These are phyloP conservation scores for Sisyra terminalis DNA, from an alignment of 2,888 invertebrate genomes.

Conservation along the genomic window DNA sequence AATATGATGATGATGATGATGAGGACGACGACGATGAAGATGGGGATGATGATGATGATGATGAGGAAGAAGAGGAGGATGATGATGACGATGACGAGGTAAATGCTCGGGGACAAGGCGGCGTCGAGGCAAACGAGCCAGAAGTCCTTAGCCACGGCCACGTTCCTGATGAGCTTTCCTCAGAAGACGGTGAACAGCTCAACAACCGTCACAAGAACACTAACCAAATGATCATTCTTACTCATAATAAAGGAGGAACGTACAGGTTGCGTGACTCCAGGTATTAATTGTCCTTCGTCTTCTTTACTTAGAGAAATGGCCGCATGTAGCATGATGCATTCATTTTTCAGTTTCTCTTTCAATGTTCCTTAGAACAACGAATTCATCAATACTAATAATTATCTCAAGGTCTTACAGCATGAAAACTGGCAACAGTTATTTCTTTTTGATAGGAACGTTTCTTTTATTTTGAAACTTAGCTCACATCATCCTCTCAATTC, in stretches of 20 bases:
- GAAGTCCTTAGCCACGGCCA: slow-evolving; percentile 12
- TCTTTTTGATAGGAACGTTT: slow-evolving; percentile 9
- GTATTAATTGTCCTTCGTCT: slow-evolving; percentile 24
- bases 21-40: background rate
- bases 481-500: too few species aligned
- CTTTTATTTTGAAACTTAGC: slow-evolving; percentile 6
- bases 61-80: slow-evolving; percentile 13
- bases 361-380: slow-evolving; percentile 7
- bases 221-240: slow-evolving; percentile 33
- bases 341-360: slow-evolving; percentile 7
- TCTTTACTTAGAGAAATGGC: slow-evolving; percentile 2
- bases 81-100: slow-evolving; percentile 11
- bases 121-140: slow-evolving; percentile 13
- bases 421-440: slow-evolving; percentile 11
- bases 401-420: slow-evolving; percentile 5
- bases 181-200: slow-evolving; percentile 21
- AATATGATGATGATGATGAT: slow-evolving; percentile 5
- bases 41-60: slow-evolving; percentile 2
- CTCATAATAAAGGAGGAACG: slow-evolving; percentile 34
- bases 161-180: slow-evolving; percentile 5
- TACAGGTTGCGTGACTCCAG: slow-evolving; percentile 62
- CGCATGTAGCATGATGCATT: slow-evolving; percentile 7
- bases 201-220: slow-evolving; percentile 29
- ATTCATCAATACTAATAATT: background rate
- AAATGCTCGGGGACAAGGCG: slow-evolving; percentile 12